Base-by-base conservation (phyloP, 1,140 invertebrate species). In the Bombus vancouverensis region DNA sequence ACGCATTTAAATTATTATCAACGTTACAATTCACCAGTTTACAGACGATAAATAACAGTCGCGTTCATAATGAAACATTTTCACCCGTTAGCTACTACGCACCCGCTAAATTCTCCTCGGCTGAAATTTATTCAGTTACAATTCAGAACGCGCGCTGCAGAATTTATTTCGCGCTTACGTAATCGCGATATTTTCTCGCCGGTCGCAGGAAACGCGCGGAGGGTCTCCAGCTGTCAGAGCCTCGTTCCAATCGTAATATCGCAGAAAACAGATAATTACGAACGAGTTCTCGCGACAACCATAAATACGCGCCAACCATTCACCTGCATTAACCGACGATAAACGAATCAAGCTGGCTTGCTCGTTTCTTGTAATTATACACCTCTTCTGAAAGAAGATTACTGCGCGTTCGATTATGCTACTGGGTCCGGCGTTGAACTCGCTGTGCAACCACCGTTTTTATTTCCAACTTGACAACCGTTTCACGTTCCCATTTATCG, bases 31-130 rank as follows among this genome's bases (percentile, higher is more conserved):
- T 85, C 77, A 39, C 83, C 44, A 47, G 76, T 80, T 85, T 65
- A 73, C 77, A 65, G 57, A n/a, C 57, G 53, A 85, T 85, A 85
- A 85, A 85, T 85, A 80, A 71, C 57, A 18, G 1, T 3, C 18
- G 59, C 39, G 70, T 80, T 80, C 83, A 32, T 85, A 85, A 80
- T 80, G 83, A 80, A 85, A 85, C 83, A 85, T 85, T 85, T 80
- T 73, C 83, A 80, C 22, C 83, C 76, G 83, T 72, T 84, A 73
- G 53, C 76, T 65, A 53, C 68, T 77, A 34, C 76, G 32, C 75
- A 53, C 32, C 74, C 68, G 68, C 68, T 85, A 79, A 85, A 85
- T 79, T 85, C 76, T 53, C 66, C 53, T 3, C 47, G 34, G 53
- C 9, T 59, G 76, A 32, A 59, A 80, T 85, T 85, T 85, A 80